phyloP scores from a whole-genome alignment of 2,113 vertebrate species.

The Athene noctua region DNA sequence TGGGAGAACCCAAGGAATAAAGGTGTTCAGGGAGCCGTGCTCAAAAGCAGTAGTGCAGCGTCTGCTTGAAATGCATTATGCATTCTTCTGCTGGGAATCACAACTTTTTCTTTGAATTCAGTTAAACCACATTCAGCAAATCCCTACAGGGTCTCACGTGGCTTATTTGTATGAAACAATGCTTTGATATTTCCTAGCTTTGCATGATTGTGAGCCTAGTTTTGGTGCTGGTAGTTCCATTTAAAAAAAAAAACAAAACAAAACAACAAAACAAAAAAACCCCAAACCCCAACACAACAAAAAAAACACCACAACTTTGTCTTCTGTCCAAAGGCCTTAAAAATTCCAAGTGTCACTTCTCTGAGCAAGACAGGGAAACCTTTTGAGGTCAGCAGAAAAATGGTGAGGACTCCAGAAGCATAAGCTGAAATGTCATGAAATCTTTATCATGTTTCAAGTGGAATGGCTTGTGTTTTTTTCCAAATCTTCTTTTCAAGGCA shows the following conservation, averaged over 20 bases:
- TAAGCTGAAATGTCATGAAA: neutral
- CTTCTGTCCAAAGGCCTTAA: neutral
- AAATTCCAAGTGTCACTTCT: neutral
- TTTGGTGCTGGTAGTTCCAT: neutral
- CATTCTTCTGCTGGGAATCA: slow-evolving; percentile 10
- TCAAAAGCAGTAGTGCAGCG: neutral
- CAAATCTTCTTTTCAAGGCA: neutral
- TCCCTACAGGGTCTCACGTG: neutral
- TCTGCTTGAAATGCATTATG: neutral
- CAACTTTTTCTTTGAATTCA: neutral
- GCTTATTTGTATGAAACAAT: neutral
- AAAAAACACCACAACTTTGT: neutral
- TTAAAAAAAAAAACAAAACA: neutral
- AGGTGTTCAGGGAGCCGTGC: neutral
- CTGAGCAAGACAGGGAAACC: neutral
- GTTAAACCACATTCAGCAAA: neutral
- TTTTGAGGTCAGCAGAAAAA: neutral
- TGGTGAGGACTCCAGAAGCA: neutral
- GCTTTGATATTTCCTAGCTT: slow-evolving; percentile 5
- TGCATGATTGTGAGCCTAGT: neutral
- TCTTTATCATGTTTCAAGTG: neutral
- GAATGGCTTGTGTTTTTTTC: neutral
- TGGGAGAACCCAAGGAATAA: neutral
- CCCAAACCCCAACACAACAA: too few relatives aligned
- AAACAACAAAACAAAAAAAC: too few relatives aligned